These are phyloP conservation scores for Solenopsis fugax DNA, from an alignment of 1,140 invertebrate species.

Conservation along the genomic window DNA sequence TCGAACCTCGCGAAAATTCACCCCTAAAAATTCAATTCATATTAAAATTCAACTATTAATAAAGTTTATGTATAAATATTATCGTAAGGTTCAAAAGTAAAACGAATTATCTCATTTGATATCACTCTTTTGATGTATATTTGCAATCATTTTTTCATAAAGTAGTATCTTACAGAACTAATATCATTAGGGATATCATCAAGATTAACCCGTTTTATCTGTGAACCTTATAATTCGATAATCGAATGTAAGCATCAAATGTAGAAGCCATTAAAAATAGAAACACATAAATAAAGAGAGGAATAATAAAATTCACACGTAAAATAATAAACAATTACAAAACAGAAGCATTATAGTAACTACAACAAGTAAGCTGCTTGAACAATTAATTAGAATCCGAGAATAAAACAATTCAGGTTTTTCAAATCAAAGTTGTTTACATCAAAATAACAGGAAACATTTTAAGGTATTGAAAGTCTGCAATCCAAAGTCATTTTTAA, in stretches of 20 bases:
- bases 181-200: not conserved
- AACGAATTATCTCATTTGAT: not conserved
- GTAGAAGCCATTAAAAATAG: conserved; percentile 5
- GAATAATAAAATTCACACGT: conserved; percentile 9
- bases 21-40: conserved; percentile 67
- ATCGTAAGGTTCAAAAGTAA: not conserved
- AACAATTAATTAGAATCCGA: conserved; percentile 22
- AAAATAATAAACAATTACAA: not conserved
- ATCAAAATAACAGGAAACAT: not conserved
- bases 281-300: not conserved
- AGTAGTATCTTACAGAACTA: not conserved
- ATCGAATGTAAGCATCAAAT: conserved; percentile 9
- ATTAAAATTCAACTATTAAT: conserved; percentile 6
- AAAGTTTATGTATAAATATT: not conserved
- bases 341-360: not conserved
- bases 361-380: not conserved
- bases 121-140: not conserved
- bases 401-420: not conserved
- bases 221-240: not conserved
- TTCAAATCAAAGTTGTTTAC: too few relatives aligned
- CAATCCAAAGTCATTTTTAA: not conserved
- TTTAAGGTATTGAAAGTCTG: not conserved
- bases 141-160: not conserved
- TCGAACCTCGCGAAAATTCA: conserved; percentile 80
- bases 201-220: not conserved